Evolutionary conservation across 2,797 vertebrate species (phyloP), one percentile per base, ranked within the genome.

Genomic region (Lophius americanus): DNA sequence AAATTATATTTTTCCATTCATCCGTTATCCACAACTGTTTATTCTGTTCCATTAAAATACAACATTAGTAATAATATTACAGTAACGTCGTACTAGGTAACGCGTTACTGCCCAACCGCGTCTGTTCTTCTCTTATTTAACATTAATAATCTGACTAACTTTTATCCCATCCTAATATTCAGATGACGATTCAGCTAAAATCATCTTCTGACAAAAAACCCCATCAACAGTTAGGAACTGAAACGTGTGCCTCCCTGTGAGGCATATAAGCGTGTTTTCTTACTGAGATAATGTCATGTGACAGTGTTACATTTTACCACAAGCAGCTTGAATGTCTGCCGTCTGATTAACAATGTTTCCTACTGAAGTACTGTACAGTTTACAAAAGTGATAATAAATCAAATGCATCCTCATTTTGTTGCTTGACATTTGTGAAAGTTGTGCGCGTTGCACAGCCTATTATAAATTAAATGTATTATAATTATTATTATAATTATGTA

Each of bases 311-410:
- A 23, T 48, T 5, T 41, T 37, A 46, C 10, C 6, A 11, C 38
- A 43, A 10, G 9, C 9, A 43, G 14, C 13, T 47, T 57, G 5
- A 23, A 43, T 51, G 7, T n/a, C 8, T 60, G 52, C 23, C 48
- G 49, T 12, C 35, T 61, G 3, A 63, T 2, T 7, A 44, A 47
- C 13, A 38, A 3, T 51, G 57, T 70, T 73, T 75, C 48, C 6
- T 49, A 63, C 4, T 39, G 14, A 74, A 67, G 58, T 60, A 3
- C 4, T 54, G 35, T 51, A 54, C 0, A 46, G 13, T 14, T 36
- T 54, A 0, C 13, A 39, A 42, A 64, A 23, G 9, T 56, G 32
- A 13, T 51, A 62, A 69, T 4, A 64, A 60, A 61, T 60, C 57
- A 57, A 51, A 35, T 11, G 53, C 3, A 35, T 11, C 9, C 7